Conservation (phyloP, 2,888 invertebrate genomes). For the Rhingia rostrata region DNA sequence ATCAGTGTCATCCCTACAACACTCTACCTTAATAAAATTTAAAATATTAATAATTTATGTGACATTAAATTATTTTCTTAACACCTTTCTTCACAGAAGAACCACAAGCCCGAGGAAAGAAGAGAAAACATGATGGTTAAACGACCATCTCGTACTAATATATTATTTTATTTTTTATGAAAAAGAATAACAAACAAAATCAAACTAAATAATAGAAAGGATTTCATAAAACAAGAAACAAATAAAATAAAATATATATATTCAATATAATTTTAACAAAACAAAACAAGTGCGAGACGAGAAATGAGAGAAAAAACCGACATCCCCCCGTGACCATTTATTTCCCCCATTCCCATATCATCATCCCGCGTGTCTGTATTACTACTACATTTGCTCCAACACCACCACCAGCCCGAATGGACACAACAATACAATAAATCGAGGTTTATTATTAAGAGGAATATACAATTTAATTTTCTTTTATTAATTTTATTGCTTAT, state of each 20-base stretch:
- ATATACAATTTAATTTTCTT: conserved; percentile 28
- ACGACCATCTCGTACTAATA: conserved; percentile 49
- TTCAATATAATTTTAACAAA: conserved; percentile 65
- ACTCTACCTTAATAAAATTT: too few species aligned
- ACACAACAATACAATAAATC: conserved; percentile 49
- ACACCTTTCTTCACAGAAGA: conserved; percentile 80
- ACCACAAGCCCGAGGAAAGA: conserved; percentile 86
- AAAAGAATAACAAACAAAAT: conserved; percentile 57
- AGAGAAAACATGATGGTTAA: conserved; percentile 88
- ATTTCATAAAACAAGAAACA: conserved; percentile 61
- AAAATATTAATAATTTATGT: too few species aligned
- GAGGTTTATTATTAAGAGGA: conserved; percentile 66
- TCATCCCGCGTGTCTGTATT: conserved; percentile 41
- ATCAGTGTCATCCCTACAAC: too few species aligned
- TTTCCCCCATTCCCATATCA: conserved; percentile 19
- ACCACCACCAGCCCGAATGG: background rate
- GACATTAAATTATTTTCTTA: conserved; percentile 1
- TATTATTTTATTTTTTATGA: conserved; percentile 64
- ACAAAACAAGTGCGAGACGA: conserved; percentile 42
- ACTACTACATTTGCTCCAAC: background rate
- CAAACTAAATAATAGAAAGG: conserved; percentile 70
- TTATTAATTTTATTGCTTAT: conserved; percentile 3
- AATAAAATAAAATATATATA: conserved; percentile 61
- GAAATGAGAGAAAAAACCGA: conserved; percentile 10
- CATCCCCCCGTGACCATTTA: conserved; percentile 33